Base-by-base conservation (phyloP, 2,888 invertebrate genomes). In the Drosophila colorata region DNA sequence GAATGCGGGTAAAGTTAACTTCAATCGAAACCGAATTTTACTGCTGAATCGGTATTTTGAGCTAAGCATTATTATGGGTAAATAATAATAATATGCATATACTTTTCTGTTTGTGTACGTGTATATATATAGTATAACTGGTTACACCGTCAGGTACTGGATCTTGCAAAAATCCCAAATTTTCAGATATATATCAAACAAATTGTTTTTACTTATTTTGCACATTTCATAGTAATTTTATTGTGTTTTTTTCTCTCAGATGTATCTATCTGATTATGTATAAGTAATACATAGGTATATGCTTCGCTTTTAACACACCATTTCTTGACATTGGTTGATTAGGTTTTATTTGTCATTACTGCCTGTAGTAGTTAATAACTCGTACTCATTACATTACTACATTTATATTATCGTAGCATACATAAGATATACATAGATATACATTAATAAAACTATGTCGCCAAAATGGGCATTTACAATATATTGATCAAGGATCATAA, bases 191-290 rank as follows among this genome's bases (percentile, higher is more conserved):
- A 33, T 46, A 44, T 13, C 7, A 28, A 37, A 20, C 2, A 2
- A 18, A 23, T 11, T n/a, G 4, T 11, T 60, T 43, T 8, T 20
- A 37, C 18, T 48, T 66, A 46, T 80, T 66, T 69, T 69, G 59
- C 80, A 80, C 88, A 78, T 74, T 77, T 84, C 64, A 66, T 64
- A 77, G 48, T 79, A 59, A 60, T 77, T 82, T 82, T 88, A 87
- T 87, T 82, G 73, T 87, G 59, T 69, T 43, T 46, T 58, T 49
- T 63, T 38, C 51, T 4, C 53, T 38, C 51, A 18, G 60, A 44
- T 78, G 53, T 40, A 44, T 61, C 14, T 74, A 66, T 48, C 35
- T 69, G 66, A 73, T 55, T 68, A 73, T 60, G 57, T 59, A 56
- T 68, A 63, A 52, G 69, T 68, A 74, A 78, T 67, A 79, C 69